These are phyloP conservation scores for Ceratoteleas bidentatus DNA, from an alignment of 1,140 invertebrate genomes.

Conservation along the genomic window DNA sequence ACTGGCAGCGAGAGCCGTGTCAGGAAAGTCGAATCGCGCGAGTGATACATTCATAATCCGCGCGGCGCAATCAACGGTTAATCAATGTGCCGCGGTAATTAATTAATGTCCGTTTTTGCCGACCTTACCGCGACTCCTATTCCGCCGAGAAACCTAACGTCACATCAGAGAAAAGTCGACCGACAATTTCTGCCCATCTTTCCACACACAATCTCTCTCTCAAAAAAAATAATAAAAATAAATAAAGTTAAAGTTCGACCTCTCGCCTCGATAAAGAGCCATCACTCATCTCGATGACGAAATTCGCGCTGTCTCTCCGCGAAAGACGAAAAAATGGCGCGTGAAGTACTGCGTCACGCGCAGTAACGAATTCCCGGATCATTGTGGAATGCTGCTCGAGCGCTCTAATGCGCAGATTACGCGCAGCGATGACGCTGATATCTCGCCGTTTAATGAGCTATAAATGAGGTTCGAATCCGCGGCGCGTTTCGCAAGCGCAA, in stretches of 20 bases:
- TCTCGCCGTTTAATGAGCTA: constrained; percentile 40
- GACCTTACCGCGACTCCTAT: neutral
- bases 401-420: constrained; percentile 24
- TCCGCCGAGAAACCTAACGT: too few relatives aligned
- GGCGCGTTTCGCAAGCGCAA: constrained; percentile 19
- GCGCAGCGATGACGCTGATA: constrained; percentile 27
- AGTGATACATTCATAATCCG: constrained; percentile 40
- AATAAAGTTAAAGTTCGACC: too few relatives aligned
- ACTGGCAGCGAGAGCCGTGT: constrained; percentile 39
- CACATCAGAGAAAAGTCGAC: too few relatives aligned
- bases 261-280: neutral
- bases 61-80: constrained; percentile 46
- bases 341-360: constrained; percentile 15
- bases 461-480: constrained; percentile 11
- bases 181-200: too few relatives aligned
- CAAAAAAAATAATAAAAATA: too few relatives aligned
- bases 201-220: too few relatives aligned
- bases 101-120: constrained; percentile 48
- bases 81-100: constrained; percentile 47
- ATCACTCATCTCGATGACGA: constrained; percentile 7
- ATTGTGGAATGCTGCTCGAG: constrained; percentile 45
- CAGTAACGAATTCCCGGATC: constrained; percentile 26
- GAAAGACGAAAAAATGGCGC: constrained; percentile 3
- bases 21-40: constrained; percentile 36
- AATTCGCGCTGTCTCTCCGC: neutral